A percentile compares a stretch with the other conserved stretches of the same genome.
phyloP scores from a whole-genome alignment of 2,888 invertebrate species.

The Cartodere bifasciata region DNA sequence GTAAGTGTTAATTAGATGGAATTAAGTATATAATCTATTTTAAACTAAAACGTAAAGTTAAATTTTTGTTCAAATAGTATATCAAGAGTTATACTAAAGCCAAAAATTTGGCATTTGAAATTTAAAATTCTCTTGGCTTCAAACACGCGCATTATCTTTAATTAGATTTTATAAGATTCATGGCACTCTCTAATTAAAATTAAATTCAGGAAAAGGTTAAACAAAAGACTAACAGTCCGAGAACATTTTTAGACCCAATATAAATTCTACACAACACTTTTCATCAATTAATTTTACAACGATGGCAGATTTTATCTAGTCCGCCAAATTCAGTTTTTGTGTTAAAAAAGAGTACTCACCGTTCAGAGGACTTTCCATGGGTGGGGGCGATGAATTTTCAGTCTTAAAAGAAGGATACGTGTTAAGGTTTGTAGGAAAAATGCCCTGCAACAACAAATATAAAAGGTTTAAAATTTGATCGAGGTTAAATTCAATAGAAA shows the following conservation, averaged over 20 bases:
- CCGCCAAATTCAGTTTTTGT: too few species aligned
- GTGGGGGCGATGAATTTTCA: slow-evolving; percentile 31
- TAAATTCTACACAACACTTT: too few species aligned
- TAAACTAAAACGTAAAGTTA: slow-evolving; percentile 25
- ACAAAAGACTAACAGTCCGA: too few species aligned
- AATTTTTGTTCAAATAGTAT: slow-evolving; percentile 32
- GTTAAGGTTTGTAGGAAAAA: slow-evolving; percentile 36
- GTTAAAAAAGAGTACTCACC: slow-evolving; percentile 28
- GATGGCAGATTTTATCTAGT: too few species aligned
- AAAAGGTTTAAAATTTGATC: slow-evolving; percentile 2
- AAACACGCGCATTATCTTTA: slow-evolving; percentile 11
- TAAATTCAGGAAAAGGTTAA: slow-evolving; percentile 13
- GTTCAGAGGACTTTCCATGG: slow-evolving; percentile 31
- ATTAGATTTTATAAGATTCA: slow-evolving; percentile 14
- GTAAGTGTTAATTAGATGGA: slow-evolving; percentile 1
- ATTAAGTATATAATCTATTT: slow-evolving; percentile 22
- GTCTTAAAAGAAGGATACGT: slow-evolving; percentile 34
- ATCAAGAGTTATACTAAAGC: slow-evolving; percentile 25
- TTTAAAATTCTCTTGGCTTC: slow-evolving; percentile 25
- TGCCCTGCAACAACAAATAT: slow-evolving; percentile 32
- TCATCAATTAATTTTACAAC: too few species aligned
- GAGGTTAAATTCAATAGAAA: too few species aligned
- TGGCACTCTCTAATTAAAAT: slow-evolving; percentile 14
- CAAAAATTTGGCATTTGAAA: slow-evolving; percentile 38
- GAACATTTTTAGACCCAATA: too few species aligned